phyloP scores from a whole-genome alignment of 2,113 vertebrate genomes.

The Chloebia gouldiae region DNA sequence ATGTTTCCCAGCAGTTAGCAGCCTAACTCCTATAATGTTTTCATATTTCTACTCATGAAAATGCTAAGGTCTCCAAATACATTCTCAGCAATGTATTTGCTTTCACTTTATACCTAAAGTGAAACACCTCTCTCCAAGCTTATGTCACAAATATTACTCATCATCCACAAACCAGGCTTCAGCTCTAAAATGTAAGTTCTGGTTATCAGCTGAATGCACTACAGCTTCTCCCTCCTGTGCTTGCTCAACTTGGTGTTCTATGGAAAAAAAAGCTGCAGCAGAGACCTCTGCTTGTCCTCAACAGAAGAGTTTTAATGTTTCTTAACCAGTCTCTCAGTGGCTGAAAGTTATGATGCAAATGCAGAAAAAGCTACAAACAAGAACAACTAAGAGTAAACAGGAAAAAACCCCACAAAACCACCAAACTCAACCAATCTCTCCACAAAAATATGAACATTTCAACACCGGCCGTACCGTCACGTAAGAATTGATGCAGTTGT shows the following conservation, averaged over 20 bases:
- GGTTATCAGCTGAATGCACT: not conserved
- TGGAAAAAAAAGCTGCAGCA: not conserved
- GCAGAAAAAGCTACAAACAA: not conserved
- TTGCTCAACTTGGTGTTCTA: not conserved
- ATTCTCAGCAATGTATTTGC: not conserved
- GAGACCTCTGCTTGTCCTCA: not conserved
- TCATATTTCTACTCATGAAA: not conserved
- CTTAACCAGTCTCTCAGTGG: not conserved
- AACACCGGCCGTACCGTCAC: constrained; percentile 80
- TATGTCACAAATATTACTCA: not conserved
- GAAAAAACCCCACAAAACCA: not conserved
- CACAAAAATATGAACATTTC: not conserved
- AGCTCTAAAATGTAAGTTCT: not conserved
- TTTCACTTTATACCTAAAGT: not conserved
- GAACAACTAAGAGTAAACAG: not conserved
- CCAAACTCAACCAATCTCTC: not conserved
- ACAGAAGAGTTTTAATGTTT: not conserved
- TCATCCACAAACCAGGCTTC: not conserved
- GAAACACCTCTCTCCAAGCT: not conserved
- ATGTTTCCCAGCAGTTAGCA: constrained; percentile 28
- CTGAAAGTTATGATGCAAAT: constrained; percentile 7
- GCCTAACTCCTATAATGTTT: not conserved
- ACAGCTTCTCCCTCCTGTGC: not conserved
- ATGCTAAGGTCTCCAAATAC: not conserved
- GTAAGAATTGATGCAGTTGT: constrained; percentile 88